Evolutionary conservation across 2,113 vertebrate genomes (phyloP), one percentile per base, ranked within the genome.

Genomic region (Numenius arquata): DNA sequence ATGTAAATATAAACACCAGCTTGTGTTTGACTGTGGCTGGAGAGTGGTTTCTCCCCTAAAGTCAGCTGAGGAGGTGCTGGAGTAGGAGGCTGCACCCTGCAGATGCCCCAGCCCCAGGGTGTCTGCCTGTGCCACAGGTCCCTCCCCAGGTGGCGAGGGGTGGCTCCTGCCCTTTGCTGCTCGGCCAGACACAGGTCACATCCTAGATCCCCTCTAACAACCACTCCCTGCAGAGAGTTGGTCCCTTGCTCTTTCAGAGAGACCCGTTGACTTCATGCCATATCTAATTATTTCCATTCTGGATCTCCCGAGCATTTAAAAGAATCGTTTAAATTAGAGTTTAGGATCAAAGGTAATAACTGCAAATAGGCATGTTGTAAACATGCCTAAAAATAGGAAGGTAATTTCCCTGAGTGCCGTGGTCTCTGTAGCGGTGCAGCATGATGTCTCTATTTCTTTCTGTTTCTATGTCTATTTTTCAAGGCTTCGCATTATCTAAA

Each of bases 261-360:
- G 27, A 15, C 41, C 34, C 0, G 1, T 12, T 52, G 73, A 70
- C n/a, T 66, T 52, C 9, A 1, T 65, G 85, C 36, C 56, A 38
- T 8, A 58, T 78, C 8, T 67, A 41, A 89, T 80, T 72, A 68
- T 53, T 92, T 52, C 68, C 22, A 19, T 11, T 58, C 65, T n/a
- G 67, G 52, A 32, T 93, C 48, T 63, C 45, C 40, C 26, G 20
- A 29, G 71, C 5, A 0, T 86, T 91, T 85, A 47, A 93, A 92
- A 66, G 53, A 93, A 59, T 73, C 7, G n/a, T 93, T 92, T 80
- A 56, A 94, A 95, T 92, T 47, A 15, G 75, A 90, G 68, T 85
- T 96, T 58, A 72, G 85, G 90, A 96, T 96, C 96, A 97, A 89
- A 94, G 91, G 80, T 74, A 96, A 88, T 88, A 67, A 67, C 66